Percentiles rank a stretch among this genome's conserved stretches.
phyloP scores from a whole-genome alignment of 2,888 invertebrate genomes.

The Argynnis bischoffii region DNA sequence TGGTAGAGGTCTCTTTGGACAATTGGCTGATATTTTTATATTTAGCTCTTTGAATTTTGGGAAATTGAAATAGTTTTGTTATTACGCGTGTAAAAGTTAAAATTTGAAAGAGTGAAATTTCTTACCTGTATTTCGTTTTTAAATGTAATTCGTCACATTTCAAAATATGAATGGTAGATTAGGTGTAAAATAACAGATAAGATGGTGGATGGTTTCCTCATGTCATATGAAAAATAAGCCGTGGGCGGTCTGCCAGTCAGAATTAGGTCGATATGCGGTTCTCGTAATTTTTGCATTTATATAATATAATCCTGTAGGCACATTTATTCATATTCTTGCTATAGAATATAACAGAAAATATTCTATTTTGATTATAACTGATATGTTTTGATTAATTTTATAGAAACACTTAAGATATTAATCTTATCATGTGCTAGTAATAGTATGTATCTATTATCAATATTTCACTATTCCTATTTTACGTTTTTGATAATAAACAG shows the following conservation, averaged over 20 bases:
- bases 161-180: slow-evolving; percentile 37
- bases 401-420: too few relatives aligned
- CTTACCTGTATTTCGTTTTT: not conserved
- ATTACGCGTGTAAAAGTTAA: not conserved
- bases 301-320: not conserved
- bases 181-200: slow-evolving; percentile 35
- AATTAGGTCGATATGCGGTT: slow-evolving; percentile 45
- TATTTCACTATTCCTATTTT: too few relatives aligned
- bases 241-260: slow-evolving; percentile 48
- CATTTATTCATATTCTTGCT: not conserved
- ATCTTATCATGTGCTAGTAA: too few relatives aligned
- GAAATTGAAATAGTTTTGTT: too few relatives aligned
- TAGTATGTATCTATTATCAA: too few relatives aligned
- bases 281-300: slow-evolving; percentile 27
- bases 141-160: slow-evolving; percentile 19
- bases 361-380: too few relatives aligned
- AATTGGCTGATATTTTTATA: too few relatives aligned
- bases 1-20: too few relatives aligned
- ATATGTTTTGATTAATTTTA: too few relatives aligned
- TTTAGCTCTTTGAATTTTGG: too few relatives aligned
- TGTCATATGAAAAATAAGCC: slow-evolving; percentile 45
- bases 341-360: not conserved
- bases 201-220: slow-evolving; percentile 43
- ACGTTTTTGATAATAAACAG: too few relatives aligned
- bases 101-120: not conserved